Conservation (phyloP, 2,888 invertebrate genomes). For the Eristalinus aeneus region DNA sequence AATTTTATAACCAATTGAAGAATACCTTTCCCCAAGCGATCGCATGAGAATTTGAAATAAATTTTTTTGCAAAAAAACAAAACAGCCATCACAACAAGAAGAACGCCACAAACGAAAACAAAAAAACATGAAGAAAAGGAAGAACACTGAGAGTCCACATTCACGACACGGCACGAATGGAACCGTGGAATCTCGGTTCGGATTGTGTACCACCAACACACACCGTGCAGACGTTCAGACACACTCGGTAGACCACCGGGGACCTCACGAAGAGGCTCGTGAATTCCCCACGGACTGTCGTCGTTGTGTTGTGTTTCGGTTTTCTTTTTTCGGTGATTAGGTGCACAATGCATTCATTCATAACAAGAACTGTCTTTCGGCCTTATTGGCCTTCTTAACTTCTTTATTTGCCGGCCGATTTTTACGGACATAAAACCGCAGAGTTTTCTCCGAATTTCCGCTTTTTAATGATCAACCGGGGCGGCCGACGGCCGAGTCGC, state of each 20-base stretch:
- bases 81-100: background rate
- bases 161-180: constrained; percentile 41
- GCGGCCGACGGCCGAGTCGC: background rate
- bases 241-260: constrained; percentile 67
- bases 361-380: constrained; percentile 64
- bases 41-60: constrained; percentile 25
- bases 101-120: background rate
- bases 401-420: constrained; percentile 68
- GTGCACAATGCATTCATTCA: constrained; percentile 70
- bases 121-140: background rate
- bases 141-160: constrained; percentile 16
- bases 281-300: constrained; percentile 62
- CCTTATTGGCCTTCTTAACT: constrained; percentile 66
- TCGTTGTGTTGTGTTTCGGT: background rate
- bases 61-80: background rate
- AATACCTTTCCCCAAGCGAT: constrained; percentile 53
- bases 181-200: constrained; percentile 5
- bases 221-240: constrained; percentile 47
- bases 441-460: constrained; percentile 66
- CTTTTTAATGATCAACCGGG: constrained; percentile 7
- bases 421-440: constrained; percentile 62
- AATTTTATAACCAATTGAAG: constrained; percentile 60
- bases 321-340: constrained; percentile 59
- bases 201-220: constrained; percentile 9
- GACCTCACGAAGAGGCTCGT: constrained; percentile 63